Evolutionary conservation across 2,797 vertebrate species (phyloP).

Genomic region (Xenops minutus): DNA sequence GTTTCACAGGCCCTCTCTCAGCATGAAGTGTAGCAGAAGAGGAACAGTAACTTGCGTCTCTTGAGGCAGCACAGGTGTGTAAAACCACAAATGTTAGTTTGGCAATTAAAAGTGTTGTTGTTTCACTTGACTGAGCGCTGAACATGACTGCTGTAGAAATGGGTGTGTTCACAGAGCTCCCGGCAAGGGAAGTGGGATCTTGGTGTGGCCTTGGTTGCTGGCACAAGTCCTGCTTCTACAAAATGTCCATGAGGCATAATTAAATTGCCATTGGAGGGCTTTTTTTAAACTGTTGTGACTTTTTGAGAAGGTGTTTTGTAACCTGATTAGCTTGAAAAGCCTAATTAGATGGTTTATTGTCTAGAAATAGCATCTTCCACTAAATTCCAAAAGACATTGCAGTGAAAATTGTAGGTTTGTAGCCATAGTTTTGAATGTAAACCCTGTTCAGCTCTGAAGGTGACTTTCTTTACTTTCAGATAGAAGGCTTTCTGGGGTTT

Average conservation of each 20-base stretch:
- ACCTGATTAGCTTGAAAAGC: slow-evolving; percentile 6
- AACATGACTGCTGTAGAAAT: not conserved
- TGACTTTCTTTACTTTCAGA: not conserved
- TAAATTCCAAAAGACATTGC: not conserved
- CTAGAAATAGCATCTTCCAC: slow-evolving; percentile 29
- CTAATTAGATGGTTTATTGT: slow-evolving; percentile 3
- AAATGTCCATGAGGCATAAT: not conserved
- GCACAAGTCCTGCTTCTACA: not conserved
- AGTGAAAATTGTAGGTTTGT: slow-evolving; percentile 23
- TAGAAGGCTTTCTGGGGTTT: not conserved
- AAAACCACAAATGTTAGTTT: not conserved
- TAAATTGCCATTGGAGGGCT: not conserved
- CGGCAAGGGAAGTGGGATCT: not conserved
- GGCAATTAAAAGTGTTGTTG: not conserved
- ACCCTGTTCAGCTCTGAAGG: not conserved
- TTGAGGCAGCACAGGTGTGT: not conserved
- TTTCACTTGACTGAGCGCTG: not conserved
- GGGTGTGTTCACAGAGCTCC: not conserved
- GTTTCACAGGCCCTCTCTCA: not conserved
- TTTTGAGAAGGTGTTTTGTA: not conserved
- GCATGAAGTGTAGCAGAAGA: not conserved
- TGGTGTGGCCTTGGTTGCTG: not conserved
- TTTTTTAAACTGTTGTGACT: not conserved
- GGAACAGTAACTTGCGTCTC: rapidly evolving
- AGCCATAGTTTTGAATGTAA: not conserved